A percentile compares a stretch with the other conserved stretches of the same genome.
Evolutionary conservation across 2,888 invertebrate species (phyloP).

Genomic region (Thalpophila matura): DNA sequence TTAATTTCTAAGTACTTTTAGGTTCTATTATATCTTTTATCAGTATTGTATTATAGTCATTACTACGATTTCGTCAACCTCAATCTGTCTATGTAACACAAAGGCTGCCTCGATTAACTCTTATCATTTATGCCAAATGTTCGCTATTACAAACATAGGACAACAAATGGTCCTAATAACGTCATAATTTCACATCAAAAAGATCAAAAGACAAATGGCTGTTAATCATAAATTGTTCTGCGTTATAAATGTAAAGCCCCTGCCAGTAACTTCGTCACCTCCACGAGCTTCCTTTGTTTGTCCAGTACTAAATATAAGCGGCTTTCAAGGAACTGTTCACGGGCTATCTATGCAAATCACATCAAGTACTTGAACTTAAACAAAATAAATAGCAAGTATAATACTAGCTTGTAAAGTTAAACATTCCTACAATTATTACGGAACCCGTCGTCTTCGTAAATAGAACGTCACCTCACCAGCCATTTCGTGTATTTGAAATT

Average conservation of each 20-base stretch:
- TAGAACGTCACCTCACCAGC: constrained; percentile 70
- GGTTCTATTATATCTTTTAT: constrained; percentile 7
- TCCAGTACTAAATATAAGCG: constrained; percentile 54
- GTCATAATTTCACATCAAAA: constrained; percentile 9
- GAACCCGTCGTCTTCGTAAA: constrained; percentile 46
- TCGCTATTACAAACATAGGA: constrained; percentile 7
- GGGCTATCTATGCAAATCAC: constrained; percentile 60
- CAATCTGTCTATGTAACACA: constrained; percentile 28
- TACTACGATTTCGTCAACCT: constrained; percentile 32
- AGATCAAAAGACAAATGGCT: constrained; percentile 3
- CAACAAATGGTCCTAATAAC: constrained; percentile 4
- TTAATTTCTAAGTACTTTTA: not conserved
- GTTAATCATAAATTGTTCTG: constrained; percentile 15
- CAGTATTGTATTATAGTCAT: constrained; percentile 17
- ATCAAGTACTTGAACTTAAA: constrained; percentile 44
- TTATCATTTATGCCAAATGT: constrained; percentile 38
- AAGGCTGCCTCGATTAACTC: constrained; percentile 34
- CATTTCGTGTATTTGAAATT: constrained; percentile 70
- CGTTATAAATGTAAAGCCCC: constrained; percentile 34
- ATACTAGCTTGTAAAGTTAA: constrained; percentile 42
- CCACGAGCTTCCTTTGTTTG: constrained; percentile 54
- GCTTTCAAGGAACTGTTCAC: constrained; percentile 49
- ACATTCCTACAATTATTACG: constrained; percentile 39
- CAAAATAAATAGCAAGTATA: constrained; percentile 47
- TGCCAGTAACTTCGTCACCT: constrained; percentile 46